These are phyloP conservation scores for Marmota monax DNA, from an alignment of 2,113 vertebrate species.

Conservation along the genomic window DNA sequence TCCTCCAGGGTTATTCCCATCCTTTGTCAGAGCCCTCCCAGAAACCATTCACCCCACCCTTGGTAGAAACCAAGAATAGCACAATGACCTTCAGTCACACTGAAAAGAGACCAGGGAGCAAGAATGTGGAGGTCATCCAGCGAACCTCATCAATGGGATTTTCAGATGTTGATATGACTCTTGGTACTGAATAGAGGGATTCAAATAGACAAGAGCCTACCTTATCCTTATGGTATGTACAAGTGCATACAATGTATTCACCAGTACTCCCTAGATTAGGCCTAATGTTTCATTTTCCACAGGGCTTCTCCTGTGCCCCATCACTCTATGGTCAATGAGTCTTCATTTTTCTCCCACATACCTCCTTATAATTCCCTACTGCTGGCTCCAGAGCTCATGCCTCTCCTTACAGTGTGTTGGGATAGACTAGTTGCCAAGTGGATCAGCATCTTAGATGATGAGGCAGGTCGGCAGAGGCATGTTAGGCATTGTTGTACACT, in stretches of 20 bases:
- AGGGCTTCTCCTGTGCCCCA: neutral
- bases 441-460: neutral
- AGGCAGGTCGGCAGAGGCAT: neutral
- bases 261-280: neutral
- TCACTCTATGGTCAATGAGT: neutral
- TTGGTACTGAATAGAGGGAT: neutral
- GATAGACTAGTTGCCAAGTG: neutral
- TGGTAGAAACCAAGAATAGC: neutral
- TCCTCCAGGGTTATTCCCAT: neutral
- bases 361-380: neutral
- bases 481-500: neutral
- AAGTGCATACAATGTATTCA: too few species aligned
- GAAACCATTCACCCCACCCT: neutral
- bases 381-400: too few species aligned
- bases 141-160: neutral
- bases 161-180: neutral
- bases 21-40: neutral
- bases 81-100: constrained; percentile 14
- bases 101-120: neutral
- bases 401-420: neutral
- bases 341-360: neutral
- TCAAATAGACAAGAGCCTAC: neutral
- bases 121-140: neutral
- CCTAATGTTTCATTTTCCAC: neutral
- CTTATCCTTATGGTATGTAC: neutral